Conservation (phyloP, 2,797 vertebrate species). For the Trichosurus vulpecula region DNA sequence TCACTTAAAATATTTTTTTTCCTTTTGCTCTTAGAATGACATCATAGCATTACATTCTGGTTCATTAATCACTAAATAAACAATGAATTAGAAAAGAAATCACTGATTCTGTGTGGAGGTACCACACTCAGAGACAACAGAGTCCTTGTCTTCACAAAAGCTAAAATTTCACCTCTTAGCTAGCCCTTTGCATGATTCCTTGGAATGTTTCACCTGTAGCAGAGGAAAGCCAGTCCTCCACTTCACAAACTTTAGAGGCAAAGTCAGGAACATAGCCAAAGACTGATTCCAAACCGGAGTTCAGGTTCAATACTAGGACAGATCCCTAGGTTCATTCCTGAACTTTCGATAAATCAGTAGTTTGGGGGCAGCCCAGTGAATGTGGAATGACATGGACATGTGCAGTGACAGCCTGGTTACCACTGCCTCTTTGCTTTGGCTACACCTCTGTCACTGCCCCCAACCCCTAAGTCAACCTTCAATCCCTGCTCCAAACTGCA, state of each 20-base stretch:
- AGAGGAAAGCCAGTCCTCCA: background rate
- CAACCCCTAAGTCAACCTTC: conserved; percentile 8
- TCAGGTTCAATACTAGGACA: conserved; percentile 3
- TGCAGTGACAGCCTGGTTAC: conserved; percentile 15
- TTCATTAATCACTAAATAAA: background rate
- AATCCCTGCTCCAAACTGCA: conserved; percentile 41
- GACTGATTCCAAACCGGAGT: background rate
- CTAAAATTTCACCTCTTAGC: background rate
- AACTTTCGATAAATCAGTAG: background rate
- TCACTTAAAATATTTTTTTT: background rate
- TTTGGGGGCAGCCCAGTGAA: conserved; percentile 9
- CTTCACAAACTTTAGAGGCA: background rate
- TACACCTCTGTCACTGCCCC: conserved; percentile 13
- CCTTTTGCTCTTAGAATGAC: background rate
- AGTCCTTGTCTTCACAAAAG: background rate
- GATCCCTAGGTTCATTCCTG: background rate
- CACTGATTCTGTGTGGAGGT: background rate
- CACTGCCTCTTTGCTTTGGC: conserved; percentile 11
- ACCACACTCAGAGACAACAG: background rate
- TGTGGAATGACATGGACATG: background rate
- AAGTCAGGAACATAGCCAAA: background rate
- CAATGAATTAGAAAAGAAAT: background rate
- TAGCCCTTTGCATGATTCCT: conserved; percentile 6
- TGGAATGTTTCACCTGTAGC: background rate
- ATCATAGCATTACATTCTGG: background rate